Evolutionary conservation across 2,113 vertebrate genomes (phyloP).

Genomic region (Phocoena sinus): DNA sequence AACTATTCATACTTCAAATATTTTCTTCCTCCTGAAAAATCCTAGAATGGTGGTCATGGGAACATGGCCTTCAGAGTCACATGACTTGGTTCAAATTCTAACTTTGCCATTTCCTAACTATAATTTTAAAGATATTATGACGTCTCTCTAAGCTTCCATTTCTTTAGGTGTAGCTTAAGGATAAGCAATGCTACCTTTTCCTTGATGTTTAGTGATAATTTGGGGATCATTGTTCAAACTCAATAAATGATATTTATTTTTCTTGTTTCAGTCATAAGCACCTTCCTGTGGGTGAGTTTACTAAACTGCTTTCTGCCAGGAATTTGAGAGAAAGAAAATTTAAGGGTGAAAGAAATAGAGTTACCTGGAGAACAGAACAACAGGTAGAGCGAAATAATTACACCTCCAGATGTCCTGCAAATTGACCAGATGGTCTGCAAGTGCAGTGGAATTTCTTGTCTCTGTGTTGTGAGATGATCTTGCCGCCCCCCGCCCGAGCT

Average conservation of each 20-base stretch:
- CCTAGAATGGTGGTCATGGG: not conserved
- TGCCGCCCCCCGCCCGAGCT: accelerated
- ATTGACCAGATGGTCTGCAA: not conserved
- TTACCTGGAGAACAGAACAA: not conserved
- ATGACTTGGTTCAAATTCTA: not conserved
- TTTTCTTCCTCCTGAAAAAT: not conserved
- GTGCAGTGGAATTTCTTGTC: not conserved
- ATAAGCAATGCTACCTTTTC: not conserved
- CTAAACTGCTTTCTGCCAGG: not conserved
- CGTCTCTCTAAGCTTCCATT: not conserved
- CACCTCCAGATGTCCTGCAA: not conserved
- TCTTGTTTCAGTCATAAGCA: not conserved
- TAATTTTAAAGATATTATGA: not conserved
- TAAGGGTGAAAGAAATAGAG: not conserved
- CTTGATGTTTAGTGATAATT: not conserved
- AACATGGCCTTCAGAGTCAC: not conserved
- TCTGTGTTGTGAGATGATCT: not conserved
- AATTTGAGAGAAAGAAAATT: not conserved
- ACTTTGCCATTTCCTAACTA: not conserved
- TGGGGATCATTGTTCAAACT: not conserved
- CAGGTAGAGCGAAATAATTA: not conserved
- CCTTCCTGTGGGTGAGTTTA: not conserved
- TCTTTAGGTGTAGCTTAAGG: not conserved
- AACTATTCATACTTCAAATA: not conserved
- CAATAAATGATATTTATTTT: not conserved